Percentiles rank a stretch among this genome's conserved stretches.
These are phyloP conservation scores for Orthosia gothica DNA, from an alignment of 2,888 invertebrate species.

Conservation along the genomic window DNA sequence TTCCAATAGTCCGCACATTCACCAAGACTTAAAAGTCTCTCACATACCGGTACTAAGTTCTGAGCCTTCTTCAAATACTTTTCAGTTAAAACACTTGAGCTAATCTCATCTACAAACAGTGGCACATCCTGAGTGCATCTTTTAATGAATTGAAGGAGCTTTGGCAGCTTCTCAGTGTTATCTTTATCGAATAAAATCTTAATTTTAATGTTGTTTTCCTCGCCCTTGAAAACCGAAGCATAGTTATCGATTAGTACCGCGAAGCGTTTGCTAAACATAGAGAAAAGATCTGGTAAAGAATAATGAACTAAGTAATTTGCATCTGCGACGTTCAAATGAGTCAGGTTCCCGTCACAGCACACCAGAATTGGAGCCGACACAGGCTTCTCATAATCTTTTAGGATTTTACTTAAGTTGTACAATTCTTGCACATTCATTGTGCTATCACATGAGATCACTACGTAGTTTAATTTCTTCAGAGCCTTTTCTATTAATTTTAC, in stretches of 20 bases:
- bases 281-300: slow-evolving; percentile 93
- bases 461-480: slow-evolving; percentile 72
- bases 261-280: slow-evolving; percentile 94
- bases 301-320: slow-evolving; percentile 94
- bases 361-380: slow-evolving; percentile 90
- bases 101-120: slow-evolving; percentile 77
- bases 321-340: slow-evolving; percentile 92
- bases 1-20: slow-evolving; percentile 91
- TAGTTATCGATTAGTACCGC: slow-evolving; percentile 93
- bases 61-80: slow-evolving; percentile 87
- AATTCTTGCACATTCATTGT: slow-evolving; percentile 84
- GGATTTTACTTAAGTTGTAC: slow-evolving; percentile 81
- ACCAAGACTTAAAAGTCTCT: slow-evolving; percentile 92
- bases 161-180: slow-evolving; percentile 92
- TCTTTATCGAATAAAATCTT: slow-evolving; percentile 92
- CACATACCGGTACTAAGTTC: slow-evolving; percentile 90
- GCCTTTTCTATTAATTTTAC: slow-evolving; percentile 83
- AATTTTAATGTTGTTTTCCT: slow-evolving; percentile 79
- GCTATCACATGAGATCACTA: slow-evolving; percentile 80
- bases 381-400: slow-evolving; percentile 85
- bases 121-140: slow-evolving; percentile 85
- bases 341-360: slow-evolving; percentile 93
- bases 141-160: slow-evolving; percentile 92
- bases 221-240: slow-evolving; percentile 80
- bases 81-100: slow-evolving; percentile 77